Evolutionary conservation across 2,797 vertebrate genomes (phyloP), one percentile per base, ranked within the genome.

Genomic region (Dendrocincla tyrannina): DNA sequence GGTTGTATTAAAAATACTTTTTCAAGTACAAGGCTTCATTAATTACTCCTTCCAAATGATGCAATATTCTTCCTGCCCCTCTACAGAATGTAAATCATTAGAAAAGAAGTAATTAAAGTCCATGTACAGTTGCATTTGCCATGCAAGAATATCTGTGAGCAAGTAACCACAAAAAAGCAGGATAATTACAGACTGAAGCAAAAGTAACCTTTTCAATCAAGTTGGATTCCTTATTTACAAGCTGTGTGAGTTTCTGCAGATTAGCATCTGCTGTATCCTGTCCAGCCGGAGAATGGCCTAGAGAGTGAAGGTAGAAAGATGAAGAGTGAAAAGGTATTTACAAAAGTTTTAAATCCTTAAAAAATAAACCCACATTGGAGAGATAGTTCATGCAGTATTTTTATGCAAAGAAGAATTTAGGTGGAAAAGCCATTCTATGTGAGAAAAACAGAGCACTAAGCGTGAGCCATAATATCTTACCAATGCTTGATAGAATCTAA

Each of bases 221-320:
- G 98, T 99, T 99, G 98, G 99, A 99, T 96, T 99, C 99, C 98
- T 99, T 99, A 98, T 99, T 99, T 98, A 99, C 99, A 98, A 99
- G 99, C 88, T 99, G 99, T 89, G 99, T 99, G 98, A 99, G 98
- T 98, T 99, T 99, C 98, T 99, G 99, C 58, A 99, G 98, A 98
- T 99, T 99, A 97, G 99, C 99, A 97, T 99, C 99, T 97, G 99
- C 97, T 60, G 97, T 97, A 96, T 99, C 99, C 98, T 99, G 99
- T 98, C 98, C 98, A 97, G 98, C 93, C 33, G 98, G 97, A 95
- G 98, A 97, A 91, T 98, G 95, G 98, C 98, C 99, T 99, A 96
- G 84, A 97, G 93, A 97, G 95, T 85, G 95, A 98, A 96, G 90
- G 96, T 1, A 98, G 90, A 97, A 94, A 97, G 90, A 94, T 77